Percentiles rank a stretch among this genome's conserved stretches.
Evolutionary conservation across 2,797 vertebrate genomes (phyloP).

Genomic region (Orientallactaga sibirica): DNA sequence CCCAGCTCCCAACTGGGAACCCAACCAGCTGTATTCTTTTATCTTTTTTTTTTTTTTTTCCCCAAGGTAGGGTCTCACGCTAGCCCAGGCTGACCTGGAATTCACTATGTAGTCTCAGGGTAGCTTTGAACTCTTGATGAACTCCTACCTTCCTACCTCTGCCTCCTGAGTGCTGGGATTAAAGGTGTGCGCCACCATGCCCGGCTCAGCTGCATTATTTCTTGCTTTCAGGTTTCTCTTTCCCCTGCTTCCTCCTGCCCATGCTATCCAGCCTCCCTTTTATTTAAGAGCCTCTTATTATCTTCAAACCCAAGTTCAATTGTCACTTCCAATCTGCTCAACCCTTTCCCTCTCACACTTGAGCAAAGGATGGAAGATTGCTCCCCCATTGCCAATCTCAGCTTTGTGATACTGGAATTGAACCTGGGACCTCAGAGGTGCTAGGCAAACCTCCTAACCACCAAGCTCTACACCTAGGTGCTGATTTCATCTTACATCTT

Average conservation of each 20-base stretch:
- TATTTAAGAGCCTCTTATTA: background rate
- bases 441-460: background rate
- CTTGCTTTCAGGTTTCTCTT: accelerated
- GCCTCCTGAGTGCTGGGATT: too few species aligned
- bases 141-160: too few species aligned
- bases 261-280: background rate
- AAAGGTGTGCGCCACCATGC: too few species aligned
- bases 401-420: background rate
- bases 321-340: background rate
- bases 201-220: background rate
- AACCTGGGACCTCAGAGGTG: background rate
- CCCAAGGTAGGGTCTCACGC: too few species aligned
- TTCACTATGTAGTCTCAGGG: too few species aligned
- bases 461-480: background rate
- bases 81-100: too few species aligned
- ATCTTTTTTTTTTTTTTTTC: too few species aligned
- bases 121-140: too few species aligned
- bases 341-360: background rate
- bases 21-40: accelerated
- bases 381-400: background rate
- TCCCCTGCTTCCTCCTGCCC: accelerated
- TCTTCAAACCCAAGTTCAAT: conserved; percentile 22
- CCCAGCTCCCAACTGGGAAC: background rate
- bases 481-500: background rate
- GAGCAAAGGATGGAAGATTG: background rate